Evolutionary conservation across 2,797 vertebrate species (phyloP).

Genomic region (Saxicola maurus): DNA sequence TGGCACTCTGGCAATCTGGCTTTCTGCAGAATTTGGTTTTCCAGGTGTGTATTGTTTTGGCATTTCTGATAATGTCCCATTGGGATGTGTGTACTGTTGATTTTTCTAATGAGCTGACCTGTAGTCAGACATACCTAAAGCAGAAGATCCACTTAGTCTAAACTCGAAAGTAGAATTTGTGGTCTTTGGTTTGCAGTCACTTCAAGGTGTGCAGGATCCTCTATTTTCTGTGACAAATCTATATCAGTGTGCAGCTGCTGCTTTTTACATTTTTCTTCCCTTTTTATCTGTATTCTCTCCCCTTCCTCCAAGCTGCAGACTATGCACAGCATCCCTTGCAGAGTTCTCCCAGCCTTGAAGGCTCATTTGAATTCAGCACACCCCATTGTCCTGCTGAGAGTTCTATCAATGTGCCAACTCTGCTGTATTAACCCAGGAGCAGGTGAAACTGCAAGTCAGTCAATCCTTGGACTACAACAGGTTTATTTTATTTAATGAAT

Average conservation of each 20-base stretch:
- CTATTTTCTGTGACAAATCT: not conserved
- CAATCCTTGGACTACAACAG: constrained; percentile 31
- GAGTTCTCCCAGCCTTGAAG: not conserved
- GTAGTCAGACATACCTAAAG: not conserved
- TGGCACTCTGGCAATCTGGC: not conserved
- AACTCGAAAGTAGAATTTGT: not conserved
- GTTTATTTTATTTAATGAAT: constrained; percentile 56
- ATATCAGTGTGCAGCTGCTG: not conserved
- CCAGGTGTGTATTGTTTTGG: not conserved
- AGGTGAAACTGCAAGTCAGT: constrained; percentile 38
- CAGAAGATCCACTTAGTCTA: not conserved
- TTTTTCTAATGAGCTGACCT: not conserved
- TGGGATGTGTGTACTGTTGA: not conserved
- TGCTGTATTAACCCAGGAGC: constrained; percentile 27
- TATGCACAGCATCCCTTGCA: not conserved
- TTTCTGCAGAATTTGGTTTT: not conserved
- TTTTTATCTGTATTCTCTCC: not conserved
- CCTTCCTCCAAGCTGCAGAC: not conserved
- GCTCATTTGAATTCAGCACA: constrained; percentile 50
- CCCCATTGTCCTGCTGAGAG: constrained; percentile 42
- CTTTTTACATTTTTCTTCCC: not conserved
- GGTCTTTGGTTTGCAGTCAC: not conserved
- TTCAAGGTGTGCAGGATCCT: not conserved
- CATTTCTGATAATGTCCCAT: not conserved
- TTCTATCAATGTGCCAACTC: constrained; percentile 52